phyloP scores from a whole-genome alignment of 2,797 vertebrate genomes.

The Pyrocephalus nanus region DNA sequence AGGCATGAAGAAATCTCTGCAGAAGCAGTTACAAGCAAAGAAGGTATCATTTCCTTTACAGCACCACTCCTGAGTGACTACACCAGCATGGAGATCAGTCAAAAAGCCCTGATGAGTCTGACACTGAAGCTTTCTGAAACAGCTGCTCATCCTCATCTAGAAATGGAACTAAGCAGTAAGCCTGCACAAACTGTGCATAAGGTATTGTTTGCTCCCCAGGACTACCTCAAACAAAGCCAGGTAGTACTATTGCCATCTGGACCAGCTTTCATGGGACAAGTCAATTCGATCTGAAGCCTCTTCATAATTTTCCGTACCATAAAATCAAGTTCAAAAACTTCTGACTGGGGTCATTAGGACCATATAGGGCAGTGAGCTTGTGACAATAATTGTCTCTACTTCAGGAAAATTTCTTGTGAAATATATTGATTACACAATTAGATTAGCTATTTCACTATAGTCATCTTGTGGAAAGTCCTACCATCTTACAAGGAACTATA shows the following conservation, averaged over 20 bases:
- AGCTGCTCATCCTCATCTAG: not conserved
- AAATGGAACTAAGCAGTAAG: not conserved
- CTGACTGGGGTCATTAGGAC: not conserved
- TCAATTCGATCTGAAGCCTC: not conserved
- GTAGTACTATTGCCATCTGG: not conserved
- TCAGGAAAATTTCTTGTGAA: not conserved
- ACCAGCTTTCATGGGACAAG: not conserved
- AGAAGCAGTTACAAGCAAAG: not conserved
- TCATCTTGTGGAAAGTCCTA: not conserved
- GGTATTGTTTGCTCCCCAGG: not conserved
- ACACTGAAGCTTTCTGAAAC: not conserved
- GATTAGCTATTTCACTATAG: not conserved
- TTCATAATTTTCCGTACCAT: not conserved
- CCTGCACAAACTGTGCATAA: not conserved
- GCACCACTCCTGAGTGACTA: slow-evolving; percentile 73
- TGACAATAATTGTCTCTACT: not conserved
- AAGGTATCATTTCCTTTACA: not conserved
- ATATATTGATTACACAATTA: not conserved
- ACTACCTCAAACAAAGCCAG: slow-evolving; percentile 73
- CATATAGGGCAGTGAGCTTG: not conserved
- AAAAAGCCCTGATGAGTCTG: slow-evolving; percentile 61
- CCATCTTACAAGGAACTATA: not conserved
- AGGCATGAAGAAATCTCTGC: not conserved
- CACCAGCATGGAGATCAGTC: slow-evolving; percentile 82
- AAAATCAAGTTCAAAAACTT: not conserved